Conservation (phyloP, 53 echinoderm and acorn worm species). For the Mesocentrotus franciscanus region DNA sequence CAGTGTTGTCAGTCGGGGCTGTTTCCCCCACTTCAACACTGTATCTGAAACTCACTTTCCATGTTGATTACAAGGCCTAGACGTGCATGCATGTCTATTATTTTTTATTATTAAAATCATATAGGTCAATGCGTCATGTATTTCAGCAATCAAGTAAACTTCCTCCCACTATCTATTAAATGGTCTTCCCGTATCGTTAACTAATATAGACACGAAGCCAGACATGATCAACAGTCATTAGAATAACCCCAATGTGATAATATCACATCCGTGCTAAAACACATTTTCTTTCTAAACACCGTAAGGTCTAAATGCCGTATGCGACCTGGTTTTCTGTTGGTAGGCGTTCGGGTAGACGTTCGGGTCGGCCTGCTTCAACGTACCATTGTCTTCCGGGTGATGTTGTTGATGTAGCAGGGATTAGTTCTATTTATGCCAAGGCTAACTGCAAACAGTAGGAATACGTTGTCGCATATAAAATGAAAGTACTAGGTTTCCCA, state of each 20-base stretch:
- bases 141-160: background rate
- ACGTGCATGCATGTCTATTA: too few species aligned
- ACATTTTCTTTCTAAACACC: background rate
- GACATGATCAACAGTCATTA: background rate
- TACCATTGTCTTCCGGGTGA: conserved; percentile 24
- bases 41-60: too few species aligned
- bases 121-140: background rate
- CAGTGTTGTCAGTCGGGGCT: too few species aligned
- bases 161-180: background rate
- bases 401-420: background rate
- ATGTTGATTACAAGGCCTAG: too few species aligned
- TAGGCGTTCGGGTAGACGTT: background rate
- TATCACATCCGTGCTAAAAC: background rate
- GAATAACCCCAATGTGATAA: background rate
- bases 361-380: conserved; percentile 23
- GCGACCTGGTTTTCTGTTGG: conserved; percentile 6
- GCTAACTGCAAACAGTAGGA: background rate
- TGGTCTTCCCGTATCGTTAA: background rate
- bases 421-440: conserved; percentile 8
- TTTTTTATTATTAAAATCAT: background rate
- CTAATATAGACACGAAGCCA: background rate
- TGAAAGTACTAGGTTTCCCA: conserved; percentile 39
- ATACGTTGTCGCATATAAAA: conserved; percentile 29
- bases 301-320: background rate
- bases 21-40: too few species aligned